phyloP scores from a whole-genome alignment of 2,113 vertebrate species.

The Aegotheles bennettii region DNA sequence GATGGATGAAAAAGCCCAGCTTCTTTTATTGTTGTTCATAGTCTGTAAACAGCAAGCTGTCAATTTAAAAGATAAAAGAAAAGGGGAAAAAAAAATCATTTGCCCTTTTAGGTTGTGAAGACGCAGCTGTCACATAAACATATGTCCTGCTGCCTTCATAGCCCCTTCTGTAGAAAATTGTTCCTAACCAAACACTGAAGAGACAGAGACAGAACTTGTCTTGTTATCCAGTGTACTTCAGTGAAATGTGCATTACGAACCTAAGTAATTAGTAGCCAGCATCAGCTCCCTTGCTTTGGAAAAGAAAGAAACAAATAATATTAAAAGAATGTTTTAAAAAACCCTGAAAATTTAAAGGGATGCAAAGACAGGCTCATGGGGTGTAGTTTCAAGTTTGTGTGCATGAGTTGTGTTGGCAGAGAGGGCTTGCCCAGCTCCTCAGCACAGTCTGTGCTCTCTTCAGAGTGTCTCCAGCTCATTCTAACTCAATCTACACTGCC shows the following conservation, averaged over 20 bases:
- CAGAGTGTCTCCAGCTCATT: neutral
- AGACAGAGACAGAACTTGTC: neutral
- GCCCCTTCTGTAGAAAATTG: neutral
- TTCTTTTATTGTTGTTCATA: neutral
- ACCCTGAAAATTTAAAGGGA: neutral
- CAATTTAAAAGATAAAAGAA: neutral
- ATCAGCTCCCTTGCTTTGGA: neutral
- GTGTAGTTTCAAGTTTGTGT: neutral
- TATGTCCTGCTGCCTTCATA: slow-evolving; percentile 28
- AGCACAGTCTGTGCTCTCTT: neutral
- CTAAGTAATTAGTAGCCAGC: neutral
- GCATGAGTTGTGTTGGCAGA: neutral
- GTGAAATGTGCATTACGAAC: neutral
- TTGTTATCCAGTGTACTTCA: neutral
- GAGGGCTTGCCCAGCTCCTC: neutral
- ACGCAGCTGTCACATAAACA: slow-evolving; percentile 39
- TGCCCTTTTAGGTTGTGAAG: slow-evolving; percentile 35
- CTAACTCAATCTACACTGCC: neutral
- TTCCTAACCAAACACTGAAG: neutral
- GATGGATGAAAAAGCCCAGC: slow-evolving; percentile 15
- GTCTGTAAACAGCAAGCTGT: slow-evolving; percentile 47
- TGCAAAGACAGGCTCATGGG: neutral
- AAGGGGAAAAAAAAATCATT: neutral
- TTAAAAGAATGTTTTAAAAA: neutral
- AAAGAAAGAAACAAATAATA: neutral